Percentiles rank a stretch among this genome's conserved stretches.
These are phyloP conservation scores for Drosophila formosana DNA, from an alignment of 2,888 invertebrate species.

Conservation along the genomic window DNA sequence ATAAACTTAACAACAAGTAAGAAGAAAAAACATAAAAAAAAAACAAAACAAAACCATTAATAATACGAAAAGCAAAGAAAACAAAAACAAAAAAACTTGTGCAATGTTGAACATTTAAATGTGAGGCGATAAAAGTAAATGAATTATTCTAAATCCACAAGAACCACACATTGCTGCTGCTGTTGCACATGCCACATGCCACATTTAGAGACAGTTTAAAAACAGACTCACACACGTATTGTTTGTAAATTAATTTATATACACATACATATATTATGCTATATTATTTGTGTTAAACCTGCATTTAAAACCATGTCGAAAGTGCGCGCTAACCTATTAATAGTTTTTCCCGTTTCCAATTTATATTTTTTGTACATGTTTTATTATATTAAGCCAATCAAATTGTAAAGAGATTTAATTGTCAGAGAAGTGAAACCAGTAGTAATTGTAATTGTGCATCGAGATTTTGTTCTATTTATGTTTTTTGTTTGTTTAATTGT, in stretches of 20 bases:
- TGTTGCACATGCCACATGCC: conserved; percentile 51
- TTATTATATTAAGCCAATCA: conserved; percentile 57
- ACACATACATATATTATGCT: conserved; percentile 56
- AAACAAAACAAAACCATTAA: conserved; percentile 27
- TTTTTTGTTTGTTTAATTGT: conserved; percentile 25
- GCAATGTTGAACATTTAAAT: conserved; percentile 73
- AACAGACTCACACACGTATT: conserved; percentile 23
- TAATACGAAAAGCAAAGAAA: conserved; percentile 36
- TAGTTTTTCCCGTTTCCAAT: background rate
- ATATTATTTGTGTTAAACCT: conserved; percentile 71
- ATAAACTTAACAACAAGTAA: conserved; percentile 29
- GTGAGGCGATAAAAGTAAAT: conserved; percentile 47
- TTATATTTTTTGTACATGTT: conserved; percentile 37
- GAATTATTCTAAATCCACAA: conserved; percentile 45
- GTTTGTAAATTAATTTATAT: conserved; percentile 47
- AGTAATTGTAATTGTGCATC: conserved; percentile 38
- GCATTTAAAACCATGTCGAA: conserved; percentile 59
- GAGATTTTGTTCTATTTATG: conserved; percentile 10
- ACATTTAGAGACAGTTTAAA: conserved; percentile 6
- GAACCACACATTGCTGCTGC: conserved; percentile 62
- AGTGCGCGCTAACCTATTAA: conserved; percentile 47
- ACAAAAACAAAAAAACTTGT: conserved; percentile 64
- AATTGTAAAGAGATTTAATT: conserved; percentile 20
- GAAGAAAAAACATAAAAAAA: conserved; percentile 29
- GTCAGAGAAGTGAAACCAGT: conserved; percentile 23